Evolutionary conservation across 2,113 vertebrate species (phyloP).

Genomic region (Macquaria ambigua): DNA sequence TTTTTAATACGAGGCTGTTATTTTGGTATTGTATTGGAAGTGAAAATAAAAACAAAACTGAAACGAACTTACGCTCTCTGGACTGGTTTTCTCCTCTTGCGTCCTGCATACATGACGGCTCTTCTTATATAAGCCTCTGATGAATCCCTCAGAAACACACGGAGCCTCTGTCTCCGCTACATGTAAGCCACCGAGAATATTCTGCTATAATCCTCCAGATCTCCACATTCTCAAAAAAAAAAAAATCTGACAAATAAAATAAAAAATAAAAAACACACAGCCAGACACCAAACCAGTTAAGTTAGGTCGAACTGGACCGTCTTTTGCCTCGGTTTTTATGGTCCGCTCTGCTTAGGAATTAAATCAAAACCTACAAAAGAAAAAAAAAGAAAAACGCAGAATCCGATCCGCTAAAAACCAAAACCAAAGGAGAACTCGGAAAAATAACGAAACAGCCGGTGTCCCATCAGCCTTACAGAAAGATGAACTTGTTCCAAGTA

Average conservation of each 20-base stretch:
- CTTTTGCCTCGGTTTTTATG: not conserved
- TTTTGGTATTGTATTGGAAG: no score
- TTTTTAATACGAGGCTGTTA: not conserved
- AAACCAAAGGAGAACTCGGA: not conserved
- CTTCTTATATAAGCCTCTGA: conserved; percentile 50
- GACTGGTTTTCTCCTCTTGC: conserved; percentile 84
- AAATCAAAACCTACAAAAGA: not conserved
- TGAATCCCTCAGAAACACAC: conserved; percentile 31
- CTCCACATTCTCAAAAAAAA: not conserved
- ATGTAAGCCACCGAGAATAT: conserved; percentile 32
- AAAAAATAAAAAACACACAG: not conserved
- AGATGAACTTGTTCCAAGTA: conserved; percentile 29
- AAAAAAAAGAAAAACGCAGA: no score
- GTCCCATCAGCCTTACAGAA: not conserved
- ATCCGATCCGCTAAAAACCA: not conserved
- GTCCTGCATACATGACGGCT: conserved; percentile 81
- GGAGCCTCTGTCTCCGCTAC: conserved; percentile 47
- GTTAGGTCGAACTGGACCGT: not conserved
- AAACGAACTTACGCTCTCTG: conserved; percentile 78
- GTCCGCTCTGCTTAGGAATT: not conserved
- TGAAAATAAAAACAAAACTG: fast-evolving
- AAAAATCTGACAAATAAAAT: not conserved
- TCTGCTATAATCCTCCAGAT: conserved; percentile 27
- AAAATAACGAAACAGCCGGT: not conserved
- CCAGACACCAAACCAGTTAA: not conserved